Percentiles rank a stretch among this genome's conserved stretches.
Evolutionary conservation across 2,113 vertebrate species (phyloP).

Genomic region (Agelaius tricolor): DNA sequence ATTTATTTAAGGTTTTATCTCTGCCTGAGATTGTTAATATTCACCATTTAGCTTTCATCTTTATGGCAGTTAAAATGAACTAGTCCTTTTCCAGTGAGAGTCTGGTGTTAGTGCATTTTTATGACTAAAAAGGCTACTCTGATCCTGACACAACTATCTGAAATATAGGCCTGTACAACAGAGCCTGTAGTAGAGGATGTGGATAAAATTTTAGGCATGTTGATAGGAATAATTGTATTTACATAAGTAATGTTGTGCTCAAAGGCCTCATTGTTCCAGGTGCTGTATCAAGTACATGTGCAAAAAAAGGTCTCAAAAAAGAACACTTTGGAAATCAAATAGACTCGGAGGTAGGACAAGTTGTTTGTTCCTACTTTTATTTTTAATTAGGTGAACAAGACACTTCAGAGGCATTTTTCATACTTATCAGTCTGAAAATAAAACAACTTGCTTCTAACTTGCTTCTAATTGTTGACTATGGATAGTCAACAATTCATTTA

Average conservation of each 20-base stretch:
- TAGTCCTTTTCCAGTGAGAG: neutral
- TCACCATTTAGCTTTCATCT: slow-evolving; percentile 9
- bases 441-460: neutral
- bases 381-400: neutral
- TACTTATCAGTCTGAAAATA: neutral
- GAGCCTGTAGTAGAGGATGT: neutral
- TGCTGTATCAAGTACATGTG: neutral
- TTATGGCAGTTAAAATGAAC: neutral
- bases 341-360: neutral
- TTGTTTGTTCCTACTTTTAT: neutral
- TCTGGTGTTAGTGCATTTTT: slow-evolving; percentile 29
- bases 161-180: slow-evolving; percentile 4
- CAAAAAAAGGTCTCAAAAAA: neutral
- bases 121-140: slow-evolving; percentile 41
- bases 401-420: neutral
- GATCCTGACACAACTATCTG: slow-evolving; percentile 1
- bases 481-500: neutral
- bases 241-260: neutral
- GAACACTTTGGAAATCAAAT: neutral
- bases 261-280: neutral
- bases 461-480: neutral
- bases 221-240: neutral
- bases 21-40: slow-evolving; percentile 19
- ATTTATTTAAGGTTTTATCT: slow-evolving; percentile 22
- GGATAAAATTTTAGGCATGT: neutral